Conservation (phyloP, 1,140 invertebrate species). For the Mactra quadrangularis region DNA sequence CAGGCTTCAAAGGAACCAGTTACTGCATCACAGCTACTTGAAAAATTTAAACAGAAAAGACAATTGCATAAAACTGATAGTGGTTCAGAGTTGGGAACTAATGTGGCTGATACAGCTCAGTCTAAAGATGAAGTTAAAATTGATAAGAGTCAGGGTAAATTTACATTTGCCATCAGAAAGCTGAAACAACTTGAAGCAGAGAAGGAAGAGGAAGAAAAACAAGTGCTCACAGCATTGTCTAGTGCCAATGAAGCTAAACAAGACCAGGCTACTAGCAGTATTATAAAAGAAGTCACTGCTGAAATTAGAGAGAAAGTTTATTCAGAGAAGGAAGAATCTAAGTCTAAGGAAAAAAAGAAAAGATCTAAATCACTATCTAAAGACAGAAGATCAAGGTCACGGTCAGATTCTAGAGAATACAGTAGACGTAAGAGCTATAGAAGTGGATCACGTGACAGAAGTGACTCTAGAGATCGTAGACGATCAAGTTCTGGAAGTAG, state of each 20-base stretch:
- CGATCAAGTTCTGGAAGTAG: constrained; percentile 41
- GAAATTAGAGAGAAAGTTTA: constrained; percentile 20
- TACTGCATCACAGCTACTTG: constrained; percentile 56
- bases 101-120: neutral
- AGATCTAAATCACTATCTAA: constrained; percentile 33
- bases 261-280: neutral
- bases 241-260: constrained; percentile 2
- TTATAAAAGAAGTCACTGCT: too few species aligned
- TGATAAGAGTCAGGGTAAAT: constrained; percentile 21
- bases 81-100: constrained; percentile 10
- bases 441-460: constrained; percentile 36
- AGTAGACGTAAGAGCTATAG: constrained; percentile 23
- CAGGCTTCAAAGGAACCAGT: constrained; percentile 38
- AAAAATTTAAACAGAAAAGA: constrained; percentile 57
- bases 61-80: constrained; percentile 31
- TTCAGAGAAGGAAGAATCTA: constrained; percentile 31
- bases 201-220: constrained; percentile 60
- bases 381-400: constrained; percentile 30
- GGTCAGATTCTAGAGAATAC: constrained; percentile 44
- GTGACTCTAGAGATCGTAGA: constrained; percentile 10
- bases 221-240: constrained; percentile 43
- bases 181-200: constrained; percentile 57
- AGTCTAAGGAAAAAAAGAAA: constrained; percentile 46
- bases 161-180: constrained; percentile 56
- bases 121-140: constrained; percentile 31